These are phyloP conservation scores for Campoplex nolae DNA, from an alignment of 2,888 invertebrate species.

Conservation along the genomic window DNA sequence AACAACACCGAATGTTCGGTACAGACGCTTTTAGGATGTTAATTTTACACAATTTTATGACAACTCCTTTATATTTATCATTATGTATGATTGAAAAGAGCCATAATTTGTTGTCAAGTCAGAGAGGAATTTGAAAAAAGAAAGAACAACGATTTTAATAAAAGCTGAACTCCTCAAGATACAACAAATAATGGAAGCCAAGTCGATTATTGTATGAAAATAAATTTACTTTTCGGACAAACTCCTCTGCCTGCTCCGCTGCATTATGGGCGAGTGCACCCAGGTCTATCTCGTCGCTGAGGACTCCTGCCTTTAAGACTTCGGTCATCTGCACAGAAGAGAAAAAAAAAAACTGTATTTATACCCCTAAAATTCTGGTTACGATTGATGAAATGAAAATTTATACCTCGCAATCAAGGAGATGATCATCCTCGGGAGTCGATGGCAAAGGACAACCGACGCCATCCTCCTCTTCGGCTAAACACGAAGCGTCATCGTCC, in stretches of 20 bases:
- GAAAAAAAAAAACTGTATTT: conserved; percentile 22
- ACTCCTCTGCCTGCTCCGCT: conserved; percentile 97
- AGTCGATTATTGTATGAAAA: neutral
- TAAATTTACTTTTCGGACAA: conserved; percentile 91
- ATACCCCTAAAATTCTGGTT: neutral
- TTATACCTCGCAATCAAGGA: conserved; percentile 91
- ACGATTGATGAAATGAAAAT: conserved; percentile 31
- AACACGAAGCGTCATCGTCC: conserved; percentile 82
- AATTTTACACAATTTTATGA: too few species aligned
- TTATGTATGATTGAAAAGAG: too few species aligned
- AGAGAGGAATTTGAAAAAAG: too few species aligned
- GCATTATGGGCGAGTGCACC: conserved; percentile 94
- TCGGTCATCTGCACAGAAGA: conserved; percentile 89
- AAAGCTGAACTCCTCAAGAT: too few species aligned
- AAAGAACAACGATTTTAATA: too few species aligned
- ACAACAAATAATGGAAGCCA: too few species aligned
- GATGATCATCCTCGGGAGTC: conserved; percentile 93
- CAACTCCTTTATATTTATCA: too few species aligned
- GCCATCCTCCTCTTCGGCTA: conserved; percentile 91
- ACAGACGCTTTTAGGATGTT: too few species aligned
- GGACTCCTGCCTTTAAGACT: conserved; percentile 93
- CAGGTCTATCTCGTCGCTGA: conserved; percentile 93
- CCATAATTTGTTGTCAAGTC: too few species aligned
- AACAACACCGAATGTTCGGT: too few species aligned
- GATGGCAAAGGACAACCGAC: conserved; percentile 94